Evolutionary conservation across 1,140 invertebrate genomes (phyloP).

Genomic region (Gonatopus flavifemur): DNA sequence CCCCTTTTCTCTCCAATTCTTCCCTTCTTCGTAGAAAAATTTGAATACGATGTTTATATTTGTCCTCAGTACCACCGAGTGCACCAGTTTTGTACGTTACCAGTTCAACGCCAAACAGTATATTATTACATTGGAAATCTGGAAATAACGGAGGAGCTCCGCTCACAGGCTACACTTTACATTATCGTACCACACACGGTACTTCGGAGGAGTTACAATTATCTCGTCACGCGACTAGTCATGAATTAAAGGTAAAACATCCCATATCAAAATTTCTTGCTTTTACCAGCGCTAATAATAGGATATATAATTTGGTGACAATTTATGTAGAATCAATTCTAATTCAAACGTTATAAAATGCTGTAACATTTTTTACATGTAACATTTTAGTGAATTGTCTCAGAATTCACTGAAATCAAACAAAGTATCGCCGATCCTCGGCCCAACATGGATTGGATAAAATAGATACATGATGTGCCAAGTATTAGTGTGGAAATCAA

Average conservation of each 20-base stretch:
- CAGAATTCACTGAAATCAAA: too few relatives aligned
- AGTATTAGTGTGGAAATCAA: too few relatives aligned
- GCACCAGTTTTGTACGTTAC: slow-evolving; percentile 72
- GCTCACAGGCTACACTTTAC: slow-evolving; percentile 68
- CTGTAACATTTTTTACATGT: too few relatives aligned
- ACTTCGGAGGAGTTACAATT: slow-evolving; percentile 68
- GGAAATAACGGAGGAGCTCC: slow-evolving; percentile 70
- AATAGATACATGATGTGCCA: too few relatives aligned
- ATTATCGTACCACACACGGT: slow-evolving; percentile 66
- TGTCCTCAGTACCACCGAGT: slow-evolving; percentile 63
- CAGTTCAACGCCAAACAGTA: slow-evolving; percentile 70
- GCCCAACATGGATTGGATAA: too few relatives aligned
- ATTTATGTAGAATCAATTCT: too few relatives aligned
- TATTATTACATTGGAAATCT: slow-evolving; percentile 72
- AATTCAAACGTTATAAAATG: too few relatives aligned
- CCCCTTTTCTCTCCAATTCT: too few relatives aligned
- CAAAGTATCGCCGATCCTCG: too few relatives aligned
- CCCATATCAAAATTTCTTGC: too few relatives aligned
- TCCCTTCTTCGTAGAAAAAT: not conserved
- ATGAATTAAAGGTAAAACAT: slow-evolving; percentile 65
- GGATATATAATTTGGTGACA: too few relatives aligned
- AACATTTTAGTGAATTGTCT: too few relatives aligned
- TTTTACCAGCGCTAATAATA: not conserved
- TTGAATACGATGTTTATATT: slow-evolving; percentile 4
- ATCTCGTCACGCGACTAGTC: slow-evolving; percentile 65